phyloP scores from a whole-genome alignment of 64 coral and sea anemone species.

The Pachyseris speciosa region DNA sequence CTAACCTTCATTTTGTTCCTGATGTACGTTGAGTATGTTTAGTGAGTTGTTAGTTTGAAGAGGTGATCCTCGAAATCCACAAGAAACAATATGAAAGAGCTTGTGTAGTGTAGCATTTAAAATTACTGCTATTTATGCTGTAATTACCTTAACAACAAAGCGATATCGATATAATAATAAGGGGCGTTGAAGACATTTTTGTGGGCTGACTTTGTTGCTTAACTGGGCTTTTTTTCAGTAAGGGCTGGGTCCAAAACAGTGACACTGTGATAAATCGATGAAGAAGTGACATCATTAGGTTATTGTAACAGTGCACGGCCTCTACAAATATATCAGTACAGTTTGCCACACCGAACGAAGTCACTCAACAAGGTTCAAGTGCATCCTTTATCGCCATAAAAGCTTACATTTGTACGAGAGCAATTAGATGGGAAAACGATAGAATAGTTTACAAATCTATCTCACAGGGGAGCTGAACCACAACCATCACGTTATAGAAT shows the following conservation, averaged over 20 bases:
- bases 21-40: not conserved
- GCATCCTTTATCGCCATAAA: not conserved
- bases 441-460: constrained; percentile 20
- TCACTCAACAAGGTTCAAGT: not conserved
- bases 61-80: not conserved
- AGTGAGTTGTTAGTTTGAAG: not conserved
- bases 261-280: not conserved
- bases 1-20: not conserved
- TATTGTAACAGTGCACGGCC: not conserved
- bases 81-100: not conserved
- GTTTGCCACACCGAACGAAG: no score
- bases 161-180: not conserved
- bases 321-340: no score
- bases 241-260: not conserved
- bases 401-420: not conserved
- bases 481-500: not conserved
- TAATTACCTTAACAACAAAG: not conserved
- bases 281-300: not conserved
- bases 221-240: not conserved
- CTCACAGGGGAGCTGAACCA: not conserved
- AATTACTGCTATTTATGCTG: not conserved
- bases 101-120: not conserved
- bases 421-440: not conserved
- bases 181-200: not conserved
- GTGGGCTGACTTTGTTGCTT: not conserved